Percentiles rank a stretch among this genome's conserved stretches.
Evolutionary conservation across 1,140 invertebrate species (phyloP).

Genomic region (Sesamia nonagrioides): DNA sequence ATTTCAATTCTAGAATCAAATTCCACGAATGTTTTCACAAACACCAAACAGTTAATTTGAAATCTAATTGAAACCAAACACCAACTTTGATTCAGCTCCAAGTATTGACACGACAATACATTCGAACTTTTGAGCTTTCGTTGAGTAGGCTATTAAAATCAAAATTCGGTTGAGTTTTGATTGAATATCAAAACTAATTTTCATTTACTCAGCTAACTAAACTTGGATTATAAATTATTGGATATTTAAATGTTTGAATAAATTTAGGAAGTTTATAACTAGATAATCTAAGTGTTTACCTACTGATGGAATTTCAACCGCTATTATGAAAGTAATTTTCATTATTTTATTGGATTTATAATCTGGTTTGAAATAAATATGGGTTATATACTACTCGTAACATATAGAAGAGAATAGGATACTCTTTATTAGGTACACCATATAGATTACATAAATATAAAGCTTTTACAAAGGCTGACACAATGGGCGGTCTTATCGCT

Average conservation of each 20-base stretch:
- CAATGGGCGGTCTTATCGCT: too few relatives aligned
- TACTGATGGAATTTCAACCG: slow-evolving; percentile 1
- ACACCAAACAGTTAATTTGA: background rate
- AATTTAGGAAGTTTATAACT: slow-evolving; percentile 25
- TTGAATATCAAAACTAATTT: slow-evolving; percentile 51
- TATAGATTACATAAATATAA: too few relatives aligned
- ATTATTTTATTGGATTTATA: slow-evolving; percentile 6
- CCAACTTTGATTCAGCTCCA: slow-evolving; percentile 28
- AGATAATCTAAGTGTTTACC: slow-evolving; percentile 30
- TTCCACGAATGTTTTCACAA: slow-evolving; percentile 13
- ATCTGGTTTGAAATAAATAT: background rate
- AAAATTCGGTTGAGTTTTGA: slow-evolving; percentile 52
- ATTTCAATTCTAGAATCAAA: background rate
- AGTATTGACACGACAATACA: slow-evolving; percentile 33
- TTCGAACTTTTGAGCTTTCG: slow-evolving; percentile 41
- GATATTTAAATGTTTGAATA: slow-evolving; percentile 44
- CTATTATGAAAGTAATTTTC: slow-evolving; percentile 23
- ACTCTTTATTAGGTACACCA: too few relatives aligned
- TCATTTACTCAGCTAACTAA: slow-evolving; percentile 13
- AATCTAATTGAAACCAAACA: slow-evolving; percentile 29
- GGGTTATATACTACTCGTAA: background rate
- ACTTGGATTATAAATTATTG: slow-evolving; percentile 39
- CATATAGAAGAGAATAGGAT: too few relatives aligned
- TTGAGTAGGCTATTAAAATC: slow-evolving; percentile 57
- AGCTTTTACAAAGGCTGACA: too few relatives aligned